Evolutionary conservation across 2,797 vertebrate genomes (phyloP), one percentile per base, ranked within the genome.

Genomic region (Poeciliopsis infans): DNA sequence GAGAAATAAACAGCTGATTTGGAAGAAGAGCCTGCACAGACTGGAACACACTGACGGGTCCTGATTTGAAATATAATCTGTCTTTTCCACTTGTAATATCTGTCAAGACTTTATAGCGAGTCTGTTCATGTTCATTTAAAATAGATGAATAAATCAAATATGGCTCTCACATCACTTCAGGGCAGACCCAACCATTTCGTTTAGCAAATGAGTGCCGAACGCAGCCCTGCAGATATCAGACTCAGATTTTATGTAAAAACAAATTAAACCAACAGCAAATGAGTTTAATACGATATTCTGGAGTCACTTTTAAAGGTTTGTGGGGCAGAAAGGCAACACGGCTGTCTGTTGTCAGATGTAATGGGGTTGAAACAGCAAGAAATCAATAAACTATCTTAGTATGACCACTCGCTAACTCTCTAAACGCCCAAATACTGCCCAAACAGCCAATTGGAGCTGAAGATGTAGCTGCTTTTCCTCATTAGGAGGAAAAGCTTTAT

Each of bases 351-450:
- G 74, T 81, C 18, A 20, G 28, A 81, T 83, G 73, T 86, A 85
- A 91, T 81, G 25, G 75, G 81, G 86, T 88, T 88, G 74, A 87
- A 86, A 87, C 70, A 75, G 78, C 43, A 57, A 79, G 68, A 83
- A 92, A 95, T 94, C 91, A 91, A 93, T 93, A 86, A 79, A 81
- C 84, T 70, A 83, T 90, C 90, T 87, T 78, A 82, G 72, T 74
- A 79, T 88, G 85, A 92, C 81, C 88, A 86, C 75, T 53, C 64
- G 41, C 77, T 80, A 88, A 86, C 83, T 78, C 76, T 78, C 87
- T 53, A 83, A 86, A 73, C 39, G 75, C 43, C 57, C 69, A 87
- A 82, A 85, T 86, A 72, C 75, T 77, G 78, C 72, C 78, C 72
- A 36, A 78, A 70, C 59, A 85, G 77, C 82, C 87, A 90, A 85